Evolutionary conservation across 2,113 vertebrate genomes (phyloP).

Genomic region (Macroglossus sobrinus): DNA sequence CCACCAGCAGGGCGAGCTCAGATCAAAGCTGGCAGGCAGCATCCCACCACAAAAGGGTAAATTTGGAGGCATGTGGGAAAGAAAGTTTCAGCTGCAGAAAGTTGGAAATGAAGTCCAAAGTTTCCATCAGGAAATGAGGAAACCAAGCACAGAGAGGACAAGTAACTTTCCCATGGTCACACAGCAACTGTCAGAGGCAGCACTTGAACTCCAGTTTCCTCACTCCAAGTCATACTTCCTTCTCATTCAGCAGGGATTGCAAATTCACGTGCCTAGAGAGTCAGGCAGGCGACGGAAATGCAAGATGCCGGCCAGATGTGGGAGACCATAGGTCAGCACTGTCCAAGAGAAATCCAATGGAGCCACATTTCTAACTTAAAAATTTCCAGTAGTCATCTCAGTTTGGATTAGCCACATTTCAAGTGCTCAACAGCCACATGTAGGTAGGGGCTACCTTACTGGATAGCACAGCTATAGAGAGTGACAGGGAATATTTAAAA

Average conservation of each 20-base stretch:
- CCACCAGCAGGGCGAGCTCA: background rate
- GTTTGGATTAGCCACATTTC: background rate
- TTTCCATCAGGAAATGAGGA: background rate
- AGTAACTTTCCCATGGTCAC: background rate
- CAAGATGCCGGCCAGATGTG: background rate
- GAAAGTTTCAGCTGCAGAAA: slow-evolving; percentile 4
- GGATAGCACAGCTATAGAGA: background rate
- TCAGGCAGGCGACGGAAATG: background rate
- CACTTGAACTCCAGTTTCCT: background rate
- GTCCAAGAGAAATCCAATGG: rapidly evolving
- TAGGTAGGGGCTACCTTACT: background rate
- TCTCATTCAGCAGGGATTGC: background rate
- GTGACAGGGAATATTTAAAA: background rate
- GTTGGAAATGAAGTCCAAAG: slow-evolving; percentile 24
- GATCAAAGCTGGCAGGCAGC: background rate
- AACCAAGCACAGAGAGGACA: background rate
- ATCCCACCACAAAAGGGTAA: background rate
- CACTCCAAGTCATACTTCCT: background rate
- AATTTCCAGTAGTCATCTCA: background rate
- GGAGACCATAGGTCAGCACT: background rate
- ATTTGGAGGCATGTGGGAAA: slow-evolving; percentile 50
- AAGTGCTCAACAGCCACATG: background rate
- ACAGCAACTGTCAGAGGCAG: background rate
- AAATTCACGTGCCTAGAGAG: background rate
- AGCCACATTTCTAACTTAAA: background rate